Base-by-base conservation (phyloP, 1,140 invertebrate species). In the Bombus pascuorum region DNA sequence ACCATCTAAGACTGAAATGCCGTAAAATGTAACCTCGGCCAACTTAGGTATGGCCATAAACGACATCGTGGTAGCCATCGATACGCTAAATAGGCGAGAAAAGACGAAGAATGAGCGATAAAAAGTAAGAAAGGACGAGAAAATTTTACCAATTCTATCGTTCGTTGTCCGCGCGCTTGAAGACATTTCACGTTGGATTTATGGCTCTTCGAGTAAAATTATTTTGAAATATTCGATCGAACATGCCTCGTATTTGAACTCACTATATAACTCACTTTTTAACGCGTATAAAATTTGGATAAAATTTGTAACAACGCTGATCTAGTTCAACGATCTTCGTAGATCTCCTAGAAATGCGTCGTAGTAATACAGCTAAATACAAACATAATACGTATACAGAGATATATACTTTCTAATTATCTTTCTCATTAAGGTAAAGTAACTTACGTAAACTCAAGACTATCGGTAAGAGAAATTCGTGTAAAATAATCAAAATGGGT, bases 21-120 rank as follows among this genome's bases (percentile, higher is more conserved):
- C 90, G 93, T 94, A 94, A 94, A 94, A 93, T 91, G 91, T 93
- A 94, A 91, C 94, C 94, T 95, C 94, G 94, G 94, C 93, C 94
- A 94, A 94, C 93, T 95, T 95, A 94, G 91, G 91, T 89, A 83
- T 89, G 90, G 90, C 91, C 92, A 93, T 95, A 94, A 94, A 93
- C 83, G 93, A 92, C 89, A 87, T 87, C 87, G 87, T 85, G 87
- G 81, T 80, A 87, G 87, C 85, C 85, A 32, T 72, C 32, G 53
- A 70, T 70, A 70, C 71, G n/a, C 44, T 47, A 66, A 75, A 15
- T 22, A 82, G 86, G 68, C 18, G 83, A 78, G 66, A 71, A 84
- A 59, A 83, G 68, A 44, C 86, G 62, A n/a, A 71, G 81, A 86
- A 74, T 70, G 66, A 85, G 72, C 65, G 78, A 47, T 1, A 68